Base-by-base conservation (phyloP, 2,113 vertebrate genomes). In the Isurus oxyrinchus region DNA sequence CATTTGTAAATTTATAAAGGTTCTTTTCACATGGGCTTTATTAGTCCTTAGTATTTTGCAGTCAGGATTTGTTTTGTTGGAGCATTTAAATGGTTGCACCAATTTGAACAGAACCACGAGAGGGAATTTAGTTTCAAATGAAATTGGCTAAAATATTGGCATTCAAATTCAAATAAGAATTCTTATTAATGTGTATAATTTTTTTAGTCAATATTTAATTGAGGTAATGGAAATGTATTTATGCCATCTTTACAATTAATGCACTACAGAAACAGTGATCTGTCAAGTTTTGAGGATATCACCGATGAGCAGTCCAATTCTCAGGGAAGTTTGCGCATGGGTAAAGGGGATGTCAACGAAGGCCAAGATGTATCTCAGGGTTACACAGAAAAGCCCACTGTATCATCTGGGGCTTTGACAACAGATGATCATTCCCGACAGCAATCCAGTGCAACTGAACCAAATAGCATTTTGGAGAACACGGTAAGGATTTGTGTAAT, bases 251-350 rank as follows among this genome's bases (percentile, higher is more conserved):
- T 69, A 44, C 49, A 94, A 66, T 67, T 91, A 55, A 13, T 91
- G 27, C 57, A 14, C 35, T 72, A 44, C 94, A 95, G 94, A 72
- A 95, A 95, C 66, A 95, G 94, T 72, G 44, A 76, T 7, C 49
- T 95, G 67, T 95, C 94, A 11, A 95, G 67, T 72, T 55, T 95
- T 49, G 67, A 95, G 69, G 94, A 95, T 35, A 1, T 53, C 84
- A 87, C 16, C 10, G 53, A 91, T 53, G 94, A 53, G 69, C 94
- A 72, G 11, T 55, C 25, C 55, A 27, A 95, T 49, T 55, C 55
- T 59, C 11, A 67, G 31, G 67, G 69, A 76, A 49, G 35, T 72
- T 95, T 72, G 44, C 94, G 31, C 49, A 53, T 19, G 67, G 67
- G 25, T 72, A 35, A 95, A 72, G 67, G 13, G 27, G 49, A 72